These are phyloP conservation scores for Acanthaster planci DNA, from an alignment of 35 echinoderm and acorn worm genomes.

Conservation along the genomic window DNA sequence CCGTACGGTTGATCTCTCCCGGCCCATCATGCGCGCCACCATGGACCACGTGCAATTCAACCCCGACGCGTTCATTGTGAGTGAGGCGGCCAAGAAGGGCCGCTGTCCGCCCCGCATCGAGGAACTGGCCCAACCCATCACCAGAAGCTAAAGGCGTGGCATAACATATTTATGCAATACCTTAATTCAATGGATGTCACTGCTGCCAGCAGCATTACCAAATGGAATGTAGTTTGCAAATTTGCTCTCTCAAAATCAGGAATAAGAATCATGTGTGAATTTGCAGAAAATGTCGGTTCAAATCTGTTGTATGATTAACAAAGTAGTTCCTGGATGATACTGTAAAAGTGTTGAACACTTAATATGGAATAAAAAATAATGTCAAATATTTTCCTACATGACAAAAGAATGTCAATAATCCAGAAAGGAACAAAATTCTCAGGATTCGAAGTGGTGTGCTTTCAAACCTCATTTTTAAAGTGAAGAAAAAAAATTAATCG, in stretches of 20 bases:
- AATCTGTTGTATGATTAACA: too few species aligned
- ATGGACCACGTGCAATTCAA: slow-evolving; percentile 99
- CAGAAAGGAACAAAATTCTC: too few species aligned
- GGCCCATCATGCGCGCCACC: slow-evolving; percentile 88
- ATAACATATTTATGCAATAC: not conserved
- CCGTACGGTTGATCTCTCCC: slow-evolving; percentile 81
- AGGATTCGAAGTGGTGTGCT: too few species aligned
- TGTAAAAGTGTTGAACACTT: too few species aligned
- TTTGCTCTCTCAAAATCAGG: not conserved
- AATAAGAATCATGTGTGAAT: not conserved
- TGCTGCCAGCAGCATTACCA: not conserved
- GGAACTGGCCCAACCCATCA: slow-evolving; percentile 72
- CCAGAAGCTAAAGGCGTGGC: slow-evolving; percentile 24
- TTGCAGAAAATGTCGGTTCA: too few species aligned
- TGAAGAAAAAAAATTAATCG: too few species aligned
- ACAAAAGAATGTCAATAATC: too few species aligned
- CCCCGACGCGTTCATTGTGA: slow-evolving; percentile 96
- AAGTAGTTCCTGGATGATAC: too few species aligned
- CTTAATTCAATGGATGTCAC: not conserved
- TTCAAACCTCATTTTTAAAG: too few species aligned
- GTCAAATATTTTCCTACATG: too few species aligned
- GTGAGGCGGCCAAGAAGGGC: slow-evolving; percentile 91
- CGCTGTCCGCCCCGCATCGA: slow-evolving; percentile 84
- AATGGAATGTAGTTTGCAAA: not conserved
- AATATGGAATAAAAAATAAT: too few species aligned